These are phyloP conservation scores for Casuarius casuarius DNA, from an alignment of 2,113 vertebrate genomes.

Conservation along the genomic window DNA sequence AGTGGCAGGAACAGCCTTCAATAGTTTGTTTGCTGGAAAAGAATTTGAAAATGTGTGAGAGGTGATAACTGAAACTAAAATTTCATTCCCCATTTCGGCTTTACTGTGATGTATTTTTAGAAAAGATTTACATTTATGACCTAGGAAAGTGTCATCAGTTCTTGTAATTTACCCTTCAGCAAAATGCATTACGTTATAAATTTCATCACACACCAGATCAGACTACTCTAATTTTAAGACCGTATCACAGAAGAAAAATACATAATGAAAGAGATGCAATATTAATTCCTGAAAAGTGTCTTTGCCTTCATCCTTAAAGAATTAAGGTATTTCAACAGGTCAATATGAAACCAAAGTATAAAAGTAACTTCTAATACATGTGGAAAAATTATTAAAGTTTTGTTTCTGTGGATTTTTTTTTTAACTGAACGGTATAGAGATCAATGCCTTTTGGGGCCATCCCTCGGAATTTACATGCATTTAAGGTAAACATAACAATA, in stretches of 20 bases:
- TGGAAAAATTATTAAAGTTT: background rate
- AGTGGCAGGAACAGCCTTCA: background rate
- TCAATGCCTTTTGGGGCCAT: background rate
- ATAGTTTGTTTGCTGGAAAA: slow-evolving; percentile 42
- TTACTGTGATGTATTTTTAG: slow-evolving; percentile 28
- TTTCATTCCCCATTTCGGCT: background rate
- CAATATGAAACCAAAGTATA: background rate
- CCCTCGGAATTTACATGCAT: background rate
- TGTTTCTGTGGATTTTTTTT: background rate
- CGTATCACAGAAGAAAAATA: background rate
- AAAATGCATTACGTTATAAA: slow-evolving; percentile 42
- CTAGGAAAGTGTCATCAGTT: slow-evolving; percentile 25
- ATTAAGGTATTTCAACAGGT: background rate
- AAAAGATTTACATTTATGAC: slow-evolving; percentile 49
- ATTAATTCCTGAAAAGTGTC: background rate
- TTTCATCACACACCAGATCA: background rate
- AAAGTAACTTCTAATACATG: background rate
- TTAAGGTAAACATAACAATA: background rate
- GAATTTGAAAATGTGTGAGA: background rate
- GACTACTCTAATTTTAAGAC: slow-evolving; percentile 34
- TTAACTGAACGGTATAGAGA: background rate
- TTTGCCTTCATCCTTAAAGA: background rate
- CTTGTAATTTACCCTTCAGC: background rate
- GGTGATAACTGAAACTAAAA: slow-evolving; percentile 26
- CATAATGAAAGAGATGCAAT: background rate